phyloP scores from a whole-genome alignment of 2,797 vertebrate genomes.

The Rhincodon typus region DNA sequence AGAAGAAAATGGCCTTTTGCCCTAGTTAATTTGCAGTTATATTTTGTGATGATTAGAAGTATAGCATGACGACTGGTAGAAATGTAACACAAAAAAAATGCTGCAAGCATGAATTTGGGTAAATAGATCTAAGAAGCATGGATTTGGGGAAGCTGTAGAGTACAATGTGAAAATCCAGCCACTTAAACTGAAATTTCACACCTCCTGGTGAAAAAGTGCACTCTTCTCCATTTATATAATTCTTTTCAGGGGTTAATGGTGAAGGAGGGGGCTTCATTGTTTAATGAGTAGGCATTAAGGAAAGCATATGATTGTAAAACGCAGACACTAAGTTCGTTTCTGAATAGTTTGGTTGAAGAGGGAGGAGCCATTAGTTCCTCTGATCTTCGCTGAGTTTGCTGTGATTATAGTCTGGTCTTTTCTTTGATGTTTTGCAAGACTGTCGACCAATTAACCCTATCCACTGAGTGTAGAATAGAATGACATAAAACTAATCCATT shows the following conservation, averaged over 20 bases:
- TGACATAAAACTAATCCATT: conserved; percentile 43
- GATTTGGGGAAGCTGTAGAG: conserved; percentile 47
- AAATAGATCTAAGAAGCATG: conserved; percentile 43
- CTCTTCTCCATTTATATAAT: conserved; percentile 43
- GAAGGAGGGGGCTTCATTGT: conserved; percentile 3
- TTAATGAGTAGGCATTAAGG: conserved; percentile 39
- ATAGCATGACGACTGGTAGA: conserved; percentile 45
- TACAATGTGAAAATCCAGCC: conserved; percentile 42
- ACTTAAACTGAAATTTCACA: conserved; percentile 44
- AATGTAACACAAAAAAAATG: conserved; percentile 45
- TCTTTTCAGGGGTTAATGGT: conserved; percentile 52
- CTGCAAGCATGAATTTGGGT: conserved; percentile 42
- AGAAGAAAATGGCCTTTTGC: conserved; percentile 38
- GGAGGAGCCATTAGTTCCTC: conserved; percentile 40
- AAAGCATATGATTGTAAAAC: conserved; percentile 39
- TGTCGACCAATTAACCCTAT: conserved; percentile 45
- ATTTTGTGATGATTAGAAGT: conserved; percentile 49
- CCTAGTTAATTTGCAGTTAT: conserved; percentile 46
- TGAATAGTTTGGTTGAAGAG: conserved; percentile 42
- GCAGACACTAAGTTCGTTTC: conserved; percentile 35
- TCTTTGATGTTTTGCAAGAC: conserved; percentile 42
- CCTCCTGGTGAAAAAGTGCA: conserved; percentile 41
- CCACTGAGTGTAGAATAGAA: conserved; percentile 44
- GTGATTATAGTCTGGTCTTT: conserved; percentile 43
- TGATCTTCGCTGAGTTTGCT: conserved; percentile 45